phyloP scores from a whole-genome alignment of 1,140 invertebrate genomes.

The Drosophila neocordata region DNA sequence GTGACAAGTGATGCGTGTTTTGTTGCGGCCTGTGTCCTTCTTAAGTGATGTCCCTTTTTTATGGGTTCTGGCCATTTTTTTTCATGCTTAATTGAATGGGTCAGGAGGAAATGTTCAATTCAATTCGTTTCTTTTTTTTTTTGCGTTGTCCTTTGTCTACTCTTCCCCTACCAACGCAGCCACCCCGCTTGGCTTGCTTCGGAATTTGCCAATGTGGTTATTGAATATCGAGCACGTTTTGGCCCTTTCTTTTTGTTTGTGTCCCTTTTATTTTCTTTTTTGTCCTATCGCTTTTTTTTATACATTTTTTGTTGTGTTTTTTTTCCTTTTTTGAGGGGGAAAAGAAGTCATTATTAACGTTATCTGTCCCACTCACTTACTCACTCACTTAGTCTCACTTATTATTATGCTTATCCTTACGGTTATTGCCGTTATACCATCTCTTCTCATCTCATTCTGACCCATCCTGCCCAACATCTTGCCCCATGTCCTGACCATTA shows the following conservation, averaged over 20 bases:
- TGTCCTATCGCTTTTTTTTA: conserved; percentile 19
- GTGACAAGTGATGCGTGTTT: conserved; percentile 83
- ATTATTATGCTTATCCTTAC: conserved; percentile 69
- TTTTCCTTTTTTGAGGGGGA: conserved; percentile 33
- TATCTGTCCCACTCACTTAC: conserved; percentile 64
- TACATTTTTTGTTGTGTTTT: not conserved
- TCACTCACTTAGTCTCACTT: conserved; percentile 66
- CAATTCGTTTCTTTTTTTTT: conserved; percentile 56
- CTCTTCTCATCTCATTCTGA: not conserved
- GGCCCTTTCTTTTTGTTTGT: conserved; percentile 14
- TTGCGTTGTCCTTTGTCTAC: not conserved
- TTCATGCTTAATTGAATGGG: conserved; percentile 83
- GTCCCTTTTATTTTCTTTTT: no score
- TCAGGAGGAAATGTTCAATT: conserved; percentile 80
- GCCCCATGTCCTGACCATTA: conserved; percentile 50
- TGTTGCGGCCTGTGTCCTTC: conserved; percentile 77
- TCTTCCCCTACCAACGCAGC: no score
- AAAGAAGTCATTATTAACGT: conserved; percentile 69
- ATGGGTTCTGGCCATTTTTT: conserved; percentile 39
- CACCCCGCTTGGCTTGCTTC: not conserved
- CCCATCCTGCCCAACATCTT: conserved; percentile 3
- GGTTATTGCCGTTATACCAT: conserved; percentile 61
- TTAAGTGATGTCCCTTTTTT: conserved; percentile 81
- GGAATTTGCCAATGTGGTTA: conserved; percentile 49
- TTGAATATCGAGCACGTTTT: conserved; percentile 76